These are phyloP conservation scores for Ferrisia virgata DNA, from an alignment of 2,888 invertebrate species.

Conservation along the genomic window DNA sequence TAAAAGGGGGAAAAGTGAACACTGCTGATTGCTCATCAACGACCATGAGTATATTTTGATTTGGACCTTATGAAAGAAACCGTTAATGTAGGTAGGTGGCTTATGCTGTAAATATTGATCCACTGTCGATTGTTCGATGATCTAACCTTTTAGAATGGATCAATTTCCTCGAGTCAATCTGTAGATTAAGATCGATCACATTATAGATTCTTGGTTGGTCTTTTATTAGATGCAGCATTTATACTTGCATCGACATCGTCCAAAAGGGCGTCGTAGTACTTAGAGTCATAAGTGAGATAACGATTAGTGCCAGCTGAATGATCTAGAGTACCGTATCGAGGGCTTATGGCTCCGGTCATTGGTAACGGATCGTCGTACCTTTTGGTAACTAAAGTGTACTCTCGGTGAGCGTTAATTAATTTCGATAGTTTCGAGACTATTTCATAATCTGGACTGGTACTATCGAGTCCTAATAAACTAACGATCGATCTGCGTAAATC, in stretches of 20 bases:
- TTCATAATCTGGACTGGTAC: conserved; percentile 72
- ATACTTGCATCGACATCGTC: conserved; percentile 61
- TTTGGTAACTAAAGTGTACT: conserved; percentile 78
- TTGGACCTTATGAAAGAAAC: neutral
- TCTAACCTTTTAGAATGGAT: too few relatives aligned
- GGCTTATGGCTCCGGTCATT: conserved; percentile 53
- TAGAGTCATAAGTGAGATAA: conserved; percentile 62
- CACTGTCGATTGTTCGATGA: too few relatives aligned
- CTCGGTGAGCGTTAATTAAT: conserved; percentile 80
- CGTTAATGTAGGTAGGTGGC: too few relatives aligned
- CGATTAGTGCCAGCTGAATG: conserved; percentile 55
- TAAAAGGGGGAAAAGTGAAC: neutral
- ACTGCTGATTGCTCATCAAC: neutral
- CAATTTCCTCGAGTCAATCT: too few relatives aligned
- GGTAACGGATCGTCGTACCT: conserved; percentile 64
- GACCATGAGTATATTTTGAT: neutral
- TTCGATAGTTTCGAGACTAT: conserved; percentile 75
- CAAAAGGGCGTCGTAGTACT: conserved; percentile 66
- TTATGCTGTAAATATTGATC: too few relatives aligned
- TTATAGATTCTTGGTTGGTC: conserved; percentile 52
- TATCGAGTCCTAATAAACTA: conserved; percentile 69
- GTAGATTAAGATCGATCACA: neutral
- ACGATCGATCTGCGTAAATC: conserved; percentile 73
- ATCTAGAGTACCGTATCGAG: conserved; percentile 51
- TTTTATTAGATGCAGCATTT: conserved; percentile 64